Conservation (phyloP, 2,113 vertebrate genomes). For the Caranx melampygus region DNA sequence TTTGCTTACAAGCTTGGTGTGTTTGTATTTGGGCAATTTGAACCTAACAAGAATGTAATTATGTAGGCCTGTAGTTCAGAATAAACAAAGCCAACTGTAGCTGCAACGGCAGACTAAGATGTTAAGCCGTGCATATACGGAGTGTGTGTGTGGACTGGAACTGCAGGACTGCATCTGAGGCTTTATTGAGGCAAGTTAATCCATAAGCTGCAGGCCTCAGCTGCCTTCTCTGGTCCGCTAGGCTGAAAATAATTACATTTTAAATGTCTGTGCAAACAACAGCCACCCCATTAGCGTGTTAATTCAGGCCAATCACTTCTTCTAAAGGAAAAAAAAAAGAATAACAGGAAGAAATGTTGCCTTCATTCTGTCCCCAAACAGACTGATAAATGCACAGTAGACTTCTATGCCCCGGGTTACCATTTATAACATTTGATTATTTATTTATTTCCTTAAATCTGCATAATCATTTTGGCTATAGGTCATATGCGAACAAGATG, state of each 20-base stretch:
- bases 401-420: conserved; percentile 69
- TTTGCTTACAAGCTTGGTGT: conserved; percentile 12
- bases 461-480: conserved; percentile 83
- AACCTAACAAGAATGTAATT: conserved; percentile 31
- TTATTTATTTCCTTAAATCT: conserved; percentile 79
- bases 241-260: conserved; percentile 83
- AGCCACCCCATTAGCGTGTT: conserved; percentile 76
- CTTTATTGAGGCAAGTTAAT: conserved; percentile 68
- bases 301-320: conserved; percentile 78
- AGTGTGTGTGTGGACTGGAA: conserved; percentile 30
- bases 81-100: conserved; percentile 44
- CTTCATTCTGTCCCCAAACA: conserved; percentile 66
- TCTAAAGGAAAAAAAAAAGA: conserved; percentile 47
- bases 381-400: conserved; percentile 74
- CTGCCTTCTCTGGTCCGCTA: conserved; percentile 54
- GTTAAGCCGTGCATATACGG: conserved; percentile 29
- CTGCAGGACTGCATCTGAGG: conserved; percentile 54
- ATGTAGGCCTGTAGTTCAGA: conserved; percentile 1
- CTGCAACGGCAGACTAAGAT: conserved; percentile 18
- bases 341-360: conserved; percentile 53
- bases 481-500: conserved; percentile 79
- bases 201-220: conserved; percentile 65
- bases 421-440: conserved; percentile 80
- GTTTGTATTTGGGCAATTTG: conserved; percentile 17
- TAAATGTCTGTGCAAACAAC: conserved; percentile 79